Percentiles rank a stretch among this genome's conserved stretches.
Conservation (phyloP, 1,140 invertebrate species). For the Drosophila insularis region DNA sequence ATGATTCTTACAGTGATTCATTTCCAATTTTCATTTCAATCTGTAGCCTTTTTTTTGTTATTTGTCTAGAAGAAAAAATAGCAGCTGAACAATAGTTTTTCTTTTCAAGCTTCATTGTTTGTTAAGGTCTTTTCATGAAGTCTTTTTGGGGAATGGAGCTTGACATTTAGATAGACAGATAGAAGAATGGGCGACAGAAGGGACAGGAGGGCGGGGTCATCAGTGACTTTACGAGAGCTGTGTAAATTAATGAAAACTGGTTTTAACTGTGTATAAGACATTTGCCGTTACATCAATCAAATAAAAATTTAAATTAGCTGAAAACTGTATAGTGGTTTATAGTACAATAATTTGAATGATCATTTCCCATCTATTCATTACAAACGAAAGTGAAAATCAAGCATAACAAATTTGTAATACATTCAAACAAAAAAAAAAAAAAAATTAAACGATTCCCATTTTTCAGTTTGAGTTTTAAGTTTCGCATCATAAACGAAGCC, state of each 20-base stretch:
- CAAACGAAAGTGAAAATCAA: constrained; percentile 59
- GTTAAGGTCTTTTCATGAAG: not conserved
- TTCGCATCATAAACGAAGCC: not conserved
- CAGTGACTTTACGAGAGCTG: not conserved
- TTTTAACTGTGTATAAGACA: constrained; percentile 4
- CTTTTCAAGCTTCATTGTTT: constrained; percentile 2
- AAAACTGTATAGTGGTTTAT: constrained; percentile 46
- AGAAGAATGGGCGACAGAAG: not conserved
- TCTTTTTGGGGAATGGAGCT: constrained; percentile 29
- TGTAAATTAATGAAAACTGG: constrained; percentile 11
- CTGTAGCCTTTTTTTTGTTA: too few relatives aligned
- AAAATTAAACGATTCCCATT: constrained; percentile 31
- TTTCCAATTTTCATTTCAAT: not conserved
- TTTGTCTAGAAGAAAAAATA: not conserved
- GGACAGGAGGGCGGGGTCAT: constrained; percentile 39
- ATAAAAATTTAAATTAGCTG: constrained; percentile 52
- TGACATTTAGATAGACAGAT: constrained; percentile 41
- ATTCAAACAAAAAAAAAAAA: constrained; percentile 24
- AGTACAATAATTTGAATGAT: not conserved
- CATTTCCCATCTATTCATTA: constrained; percentile 1
- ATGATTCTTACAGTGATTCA: not conserved
- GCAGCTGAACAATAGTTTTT: not conserved
- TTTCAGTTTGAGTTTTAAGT: constrained; percentile 12
- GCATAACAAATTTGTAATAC: constrained; percentile 15
- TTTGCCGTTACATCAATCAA: constrained; percentile 65